Evolutionary conservation across 1,140 invertebrate genomes (phyloP), one percentile per base, ranked within the genome.

Genomic region (Melipona quadrifasciata): DNA sequence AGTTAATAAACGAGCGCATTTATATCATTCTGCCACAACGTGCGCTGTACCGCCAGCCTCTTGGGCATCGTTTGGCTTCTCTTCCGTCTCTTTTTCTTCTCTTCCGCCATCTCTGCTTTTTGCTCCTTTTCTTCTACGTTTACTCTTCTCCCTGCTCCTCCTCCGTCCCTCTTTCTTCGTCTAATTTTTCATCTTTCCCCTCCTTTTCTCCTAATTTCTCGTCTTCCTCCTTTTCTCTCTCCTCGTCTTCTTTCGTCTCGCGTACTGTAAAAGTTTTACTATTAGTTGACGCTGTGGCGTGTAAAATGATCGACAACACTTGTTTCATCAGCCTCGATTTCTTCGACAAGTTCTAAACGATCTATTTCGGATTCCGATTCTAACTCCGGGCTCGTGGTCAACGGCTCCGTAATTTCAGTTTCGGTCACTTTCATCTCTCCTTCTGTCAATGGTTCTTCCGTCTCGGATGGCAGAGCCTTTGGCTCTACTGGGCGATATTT

Each of bases 1-100:
- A 88, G 80, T 86, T 89, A 89, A 80, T 80, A 86, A 81, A 89
- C 64, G 74, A 87, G 80, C 79, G 81, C 80, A 79, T 86, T 88
- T 86, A 80, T 82, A 87, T 89, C 89, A 89, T 89, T 84, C 70
- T 21, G 39, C 77, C 31, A 27, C 39, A 47, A 55, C 78, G 76
- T 47, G 57, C 58, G 72, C 14, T 74, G 61, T 51, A 74, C 78
- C 31, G 67, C 70, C 34, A 53, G 67, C 77, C 79, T 85, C 88
- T 27, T 53, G 77, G 76, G 70, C 78, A 79, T 67, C 74, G 74
- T 80, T 88, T 86, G 39, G 84, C 55, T 55, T 58, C 24, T 73
- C 34, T 16, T 39, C 51, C 27, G 39, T 47, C 0, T 39, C 3
- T 17, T 34, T 16, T 76, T 11, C 12, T 19, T 0, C 21, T 34